A percentile compares a stretch with the other conserved stretches of the same genome.
phyloP scores from a whole-genome alignment of 2,797 vertebrate species.

The Rallus crepitans region DNA sequence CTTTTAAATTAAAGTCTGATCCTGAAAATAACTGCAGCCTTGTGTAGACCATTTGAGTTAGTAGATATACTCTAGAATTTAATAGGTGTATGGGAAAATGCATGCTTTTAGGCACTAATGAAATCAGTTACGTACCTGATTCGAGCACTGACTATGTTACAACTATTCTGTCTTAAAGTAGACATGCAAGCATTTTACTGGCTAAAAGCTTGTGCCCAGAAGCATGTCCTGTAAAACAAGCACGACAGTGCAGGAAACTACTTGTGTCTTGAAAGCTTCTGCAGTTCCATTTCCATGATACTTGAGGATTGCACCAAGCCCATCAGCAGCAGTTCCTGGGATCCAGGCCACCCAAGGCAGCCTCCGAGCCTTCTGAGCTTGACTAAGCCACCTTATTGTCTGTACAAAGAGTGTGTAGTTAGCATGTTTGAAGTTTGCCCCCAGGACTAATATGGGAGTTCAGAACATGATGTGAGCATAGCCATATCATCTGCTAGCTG shows the following conservation, averaged over 20 bases:
- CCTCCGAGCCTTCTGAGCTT: neutral
- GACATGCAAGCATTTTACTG: neutral
- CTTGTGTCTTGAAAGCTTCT: neutral
- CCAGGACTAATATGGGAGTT: neutral
- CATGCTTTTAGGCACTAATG: neutral
- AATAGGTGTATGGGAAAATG: neutral
- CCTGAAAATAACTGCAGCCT: neutral
- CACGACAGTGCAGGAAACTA: neutral
- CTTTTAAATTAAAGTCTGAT: neutral
- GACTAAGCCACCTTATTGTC: neutral
- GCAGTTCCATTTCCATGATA: neutral
- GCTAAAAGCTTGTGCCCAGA: neutral
- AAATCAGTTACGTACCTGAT: neutral
- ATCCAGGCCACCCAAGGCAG: neutral
- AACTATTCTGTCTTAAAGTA: neutral
- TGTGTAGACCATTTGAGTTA: neutral
- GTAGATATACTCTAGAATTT: neutral
- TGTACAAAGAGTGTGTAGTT: neutral
- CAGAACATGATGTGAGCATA: neutral
- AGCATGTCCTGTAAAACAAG: neutral
- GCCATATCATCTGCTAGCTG: neutral
- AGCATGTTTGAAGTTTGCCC: neutral
- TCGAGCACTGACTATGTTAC: neutral
- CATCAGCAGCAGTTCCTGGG: neutral
- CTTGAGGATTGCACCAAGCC: neutral